Base-by-base conservation (phyloP, 2,113 vertebrate species). In the Mastomys coucha region DNA sequence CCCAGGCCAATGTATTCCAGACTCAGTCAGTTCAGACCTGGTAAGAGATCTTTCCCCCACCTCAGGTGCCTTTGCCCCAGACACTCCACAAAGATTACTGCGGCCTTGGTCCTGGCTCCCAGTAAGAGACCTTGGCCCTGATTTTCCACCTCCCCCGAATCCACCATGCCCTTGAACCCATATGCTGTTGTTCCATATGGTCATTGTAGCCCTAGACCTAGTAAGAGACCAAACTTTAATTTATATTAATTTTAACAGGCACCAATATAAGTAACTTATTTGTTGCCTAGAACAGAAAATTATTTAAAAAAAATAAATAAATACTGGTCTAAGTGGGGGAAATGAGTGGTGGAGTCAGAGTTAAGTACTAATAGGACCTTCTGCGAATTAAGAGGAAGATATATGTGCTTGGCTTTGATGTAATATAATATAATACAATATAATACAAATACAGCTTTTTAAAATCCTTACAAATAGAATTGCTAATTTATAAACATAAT, bases 381-480 rank as follows among this genome's bases (percentile, higher is more conserved):
- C 45, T 1, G 1, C 31, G 14, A 78, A 51, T 78, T 78, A 77
- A 51, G 45, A 78, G 14, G 76, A 78, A 33, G 24, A 33, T 4
- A 10, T 17, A 78, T 33, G 76, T 53, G 7, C 16, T 78, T 53
- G 28, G 28, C 51, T 53, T 78, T 8, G 28, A 28, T 78, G 26
- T 78, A 19, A 78, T 78, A 53, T 17, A 51, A 33, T 51, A 49
- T 77, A 77, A 77, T 31, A 4, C 45, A 16, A 63, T 63, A 63
- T 16, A 77, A 49, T 49, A 49, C 7, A 78, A 78, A 31, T 51
- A 31, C 28, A 78, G 51, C 14, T 33, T 8, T 17, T 78, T 82
- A 60, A 65, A 65, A 80, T 91, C 42, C n/a, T 39, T 60, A 36
- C 42, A 85, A 96, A 95, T 75, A 36, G 70, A 92, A 93, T 81